Percentiles rank a stretch among this genome's conserved stretches.
Conservation (phyloP, 2,113 vertebrate genomes). For the Poecilia latipinna region DNA sequence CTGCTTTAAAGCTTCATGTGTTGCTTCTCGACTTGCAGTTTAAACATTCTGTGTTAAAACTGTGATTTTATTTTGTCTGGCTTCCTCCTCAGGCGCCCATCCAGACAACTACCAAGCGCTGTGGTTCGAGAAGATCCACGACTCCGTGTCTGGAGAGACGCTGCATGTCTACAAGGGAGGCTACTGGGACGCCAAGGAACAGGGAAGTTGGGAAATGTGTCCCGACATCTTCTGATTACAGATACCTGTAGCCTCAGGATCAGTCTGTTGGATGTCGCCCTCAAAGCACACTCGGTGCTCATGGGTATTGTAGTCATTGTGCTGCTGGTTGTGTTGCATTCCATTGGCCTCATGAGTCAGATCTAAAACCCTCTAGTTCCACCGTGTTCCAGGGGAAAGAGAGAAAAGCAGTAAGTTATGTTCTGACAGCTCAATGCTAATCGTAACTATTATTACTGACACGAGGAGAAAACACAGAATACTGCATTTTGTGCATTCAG, state of each 20-base stretch:
- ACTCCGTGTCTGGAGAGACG: conserved; percentile 86
- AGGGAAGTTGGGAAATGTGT: conserved; percentile 87
- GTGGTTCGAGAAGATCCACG: conserved; percentile 91
- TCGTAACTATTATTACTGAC: background rate
- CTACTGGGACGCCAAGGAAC: conserved; percentile 93
- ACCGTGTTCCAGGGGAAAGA: background rate
- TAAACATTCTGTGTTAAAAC: conserved; percentile 6
- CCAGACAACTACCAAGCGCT: conserved; percentile 88
- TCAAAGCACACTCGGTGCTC: conserved; percentile 8
- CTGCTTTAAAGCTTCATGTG: conserved; percentile 3
- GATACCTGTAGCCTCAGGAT: conserved; percentile 16
- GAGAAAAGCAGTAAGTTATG: background rate
- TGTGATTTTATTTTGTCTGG: background rate
- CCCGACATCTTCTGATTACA: conserved; percentile 88
- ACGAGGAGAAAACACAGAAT: background rate
- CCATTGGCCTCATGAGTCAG: background rate
- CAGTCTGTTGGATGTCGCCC: conserved; percentile 19
- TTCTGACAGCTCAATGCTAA: background rate
- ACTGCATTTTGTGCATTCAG: background rate
- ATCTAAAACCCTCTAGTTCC: background rate
- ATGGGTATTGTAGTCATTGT: conserved; percentile 18
- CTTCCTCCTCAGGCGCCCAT: conserved; percentile 74
- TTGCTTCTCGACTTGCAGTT: background rate
- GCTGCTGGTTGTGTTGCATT: conserved; percentile 7
- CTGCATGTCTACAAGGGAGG: conserved; percentile 91